Conservation (phyloP, 2,888 invertebrate species). For the Sceliomorpha sp. region DNA sequence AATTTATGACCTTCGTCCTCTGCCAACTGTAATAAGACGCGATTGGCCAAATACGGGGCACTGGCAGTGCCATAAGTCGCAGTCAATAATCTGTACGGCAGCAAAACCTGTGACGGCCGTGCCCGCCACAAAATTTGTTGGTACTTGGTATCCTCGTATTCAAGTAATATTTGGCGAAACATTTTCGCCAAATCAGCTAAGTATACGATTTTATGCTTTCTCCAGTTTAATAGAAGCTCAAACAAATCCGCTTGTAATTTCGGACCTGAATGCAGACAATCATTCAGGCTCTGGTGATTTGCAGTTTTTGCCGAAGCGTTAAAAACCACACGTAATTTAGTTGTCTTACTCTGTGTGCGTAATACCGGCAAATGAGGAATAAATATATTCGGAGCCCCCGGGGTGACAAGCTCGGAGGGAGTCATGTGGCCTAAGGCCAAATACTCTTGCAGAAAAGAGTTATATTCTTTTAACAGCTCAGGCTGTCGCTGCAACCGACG, state of each 20-base stretch:
- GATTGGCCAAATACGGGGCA: slow-evolving; percentile 23
- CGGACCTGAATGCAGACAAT: slow-evolving; percentile 29
- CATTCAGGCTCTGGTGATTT: slow-evolving; percentile 32
- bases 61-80: slow-evolving; percentile 25
- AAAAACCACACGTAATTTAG: slow-evolving; percentile 33
- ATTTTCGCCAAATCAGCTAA: slow-evolving; percentile 33
- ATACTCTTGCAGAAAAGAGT: slow-evolving; percentile 55
- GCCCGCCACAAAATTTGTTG: slow-evolving; percentile 10
- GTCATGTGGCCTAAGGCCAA: slow-evolving; percentile 46
- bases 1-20: slow-evolving; percentile 9
- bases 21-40: slow-evolving; percentile 13
- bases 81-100: slow-evolving; percentile 7
- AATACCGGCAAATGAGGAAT: slow-evolving; percentile 42
- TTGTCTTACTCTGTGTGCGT: slow-evolving; percentile 32
- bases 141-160: not conserved
- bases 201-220: slow-evolving; percentile 18
- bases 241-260: slow-evolving; percentile 16
- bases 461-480: slow-evolving; percentile 51
- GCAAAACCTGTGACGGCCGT: not conserved
- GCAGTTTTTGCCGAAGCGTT: slow-evolving; percentile 31
- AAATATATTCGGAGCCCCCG: not conserved
- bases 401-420: too few relatives aligned
- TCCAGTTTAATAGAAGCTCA: slow-evolving; percentile 19
- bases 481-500: slow-evolving; percentile 45
- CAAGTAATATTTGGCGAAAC: slow-evolving; percentile 28